phyloP scores from a whole-genome alignment of 2,888 invertebrate genomes.

The Hypsopygia costalis region DNA sequence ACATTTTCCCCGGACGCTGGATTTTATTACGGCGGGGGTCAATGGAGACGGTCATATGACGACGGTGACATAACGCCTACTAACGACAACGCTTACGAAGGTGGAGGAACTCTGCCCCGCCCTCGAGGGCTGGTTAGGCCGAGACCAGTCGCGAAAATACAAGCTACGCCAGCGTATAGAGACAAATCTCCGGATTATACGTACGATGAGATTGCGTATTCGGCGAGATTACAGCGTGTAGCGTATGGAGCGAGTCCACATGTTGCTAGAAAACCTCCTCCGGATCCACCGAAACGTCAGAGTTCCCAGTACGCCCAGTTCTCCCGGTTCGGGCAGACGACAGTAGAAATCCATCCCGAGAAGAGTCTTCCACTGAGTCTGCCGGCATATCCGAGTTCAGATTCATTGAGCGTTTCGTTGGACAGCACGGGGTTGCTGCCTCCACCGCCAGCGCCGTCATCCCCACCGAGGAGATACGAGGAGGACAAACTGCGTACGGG shows the following conservation, averaged over 20 bases:
- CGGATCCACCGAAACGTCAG: conserved; percentile 89
- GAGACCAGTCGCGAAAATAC: conserved; percentile 89
- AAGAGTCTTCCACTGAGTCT: conserved; percentile 81
- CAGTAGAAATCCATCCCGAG: conserved; percentile 80
- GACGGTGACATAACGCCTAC: conserved; percentile 94
- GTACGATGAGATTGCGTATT: conserved; percentile 74
- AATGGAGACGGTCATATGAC: conserved; percentile 90
- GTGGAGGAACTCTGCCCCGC: conserved; percentile 92
- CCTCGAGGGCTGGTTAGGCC: conserved; percentile 91
- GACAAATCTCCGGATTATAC: conserved; percentile 69
- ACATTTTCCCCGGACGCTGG: conserved; percentile 82
- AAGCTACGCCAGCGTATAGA: conserved; percentile 75
- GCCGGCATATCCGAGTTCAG: conserved; percentile 84
- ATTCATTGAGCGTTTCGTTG: conserved; percentile 82
- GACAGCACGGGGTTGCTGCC: conserved; percentile 83
- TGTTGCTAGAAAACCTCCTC: conserved; percentile 88
- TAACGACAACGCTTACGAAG: conserved; percentile 86
- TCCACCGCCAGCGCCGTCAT: conserved; percentile 84
- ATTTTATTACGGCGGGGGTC: conserved; percentile 79
- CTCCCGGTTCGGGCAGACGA: conserved; percentile 78
- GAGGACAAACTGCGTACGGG: conserved; percentile 83
- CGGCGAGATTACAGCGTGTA: conserved; percentile 72
- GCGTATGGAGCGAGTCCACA: conserved; percentile 85
- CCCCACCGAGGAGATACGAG: conserved; percentile 78
- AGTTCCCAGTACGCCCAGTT: conserved; percentile 78